phyloP scores from a whole-genome alignment of 2,888 invertebrate genomes.

The Platerodrilus igneus region DNA sequence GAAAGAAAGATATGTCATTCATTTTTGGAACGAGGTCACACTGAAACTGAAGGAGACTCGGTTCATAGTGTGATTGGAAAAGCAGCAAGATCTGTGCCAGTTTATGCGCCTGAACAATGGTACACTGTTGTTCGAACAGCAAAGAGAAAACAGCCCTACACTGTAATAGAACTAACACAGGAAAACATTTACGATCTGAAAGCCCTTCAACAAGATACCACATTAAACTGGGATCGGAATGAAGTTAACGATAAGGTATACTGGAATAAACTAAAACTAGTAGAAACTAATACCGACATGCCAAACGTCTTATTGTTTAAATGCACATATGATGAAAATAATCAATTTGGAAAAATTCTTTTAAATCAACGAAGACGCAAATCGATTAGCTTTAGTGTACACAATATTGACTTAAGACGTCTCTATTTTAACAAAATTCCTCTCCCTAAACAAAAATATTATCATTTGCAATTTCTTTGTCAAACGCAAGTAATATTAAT shows the following conservation, averaged over 20 bases:
- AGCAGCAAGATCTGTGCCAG: not conserved
- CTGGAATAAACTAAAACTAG: no score
- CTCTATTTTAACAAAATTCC: no score
- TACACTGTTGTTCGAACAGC: not conserved
- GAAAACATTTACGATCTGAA: slow-evolving; percentile 1
- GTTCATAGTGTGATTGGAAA: slow-evolving; percentile 1
- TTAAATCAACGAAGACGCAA: no score
- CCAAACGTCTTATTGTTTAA: no score
- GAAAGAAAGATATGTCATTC: not conserved
- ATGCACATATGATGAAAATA: no score
- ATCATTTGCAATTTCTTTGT: no score
- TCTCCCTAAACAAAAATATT: no score
- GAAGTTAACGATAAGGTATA: not conserved
- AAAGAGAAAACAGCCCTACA: not conserved
- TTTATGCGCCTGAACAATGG: not conserved
- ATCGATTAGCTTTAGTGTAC: no score
- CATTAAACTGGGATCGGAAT: slow-evolving; percentile 1
- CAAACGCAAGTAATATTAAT: no score
- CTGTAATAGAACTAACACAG: not conserved
- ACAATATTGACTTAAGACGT: no score
- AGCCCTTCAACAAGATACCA: not conserved
- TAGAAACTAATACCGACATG: no score
- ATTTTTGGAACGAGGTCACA: not conserved
- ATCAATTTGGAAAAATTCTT: no score
- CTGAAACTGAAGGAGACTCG: slow-evolving; percentile 1